Conservation (phyloP, 2,888 invertebrate species). For the Lingula anatina region DNA sequence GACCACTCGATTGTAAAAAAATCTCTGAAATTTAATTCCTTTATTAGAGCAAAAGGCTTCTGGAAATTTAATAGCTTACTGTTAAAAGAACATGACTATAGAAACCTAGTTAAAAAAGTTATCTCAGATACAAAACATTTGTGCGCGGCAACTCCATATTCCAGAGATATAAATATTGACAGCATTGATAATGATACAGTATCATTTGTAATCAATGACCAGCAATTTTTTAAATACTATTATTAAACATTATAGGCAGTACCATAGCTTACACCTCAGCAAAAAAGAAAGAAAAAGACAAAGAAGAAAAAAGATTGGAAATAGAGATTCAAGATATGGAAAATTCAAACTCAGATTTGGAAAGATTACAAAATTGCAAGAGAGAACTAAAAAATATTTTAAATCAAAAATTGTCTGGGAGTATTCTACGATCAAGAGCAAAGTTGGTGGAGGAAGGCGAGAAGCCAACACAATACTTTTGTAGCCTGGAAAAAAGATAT, state of each 20-base stretch:
- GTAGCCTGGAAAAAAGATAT: constrained; percentile 4
- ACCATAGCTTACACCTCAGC: constrained; percentile 3
- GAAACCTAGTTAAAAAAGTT: not conserved
- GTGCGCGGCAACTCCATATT: constrained; percentile 1
- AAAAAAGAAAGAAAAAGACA: constrained; percentile 3
- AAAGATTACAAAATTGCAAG: not conserved
- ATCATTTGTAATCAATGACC: constrained; percentile 1
- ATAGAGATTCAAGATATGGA: too few species aligned
- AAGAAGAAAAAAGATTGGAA: not conserved
- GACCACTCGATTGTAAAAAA: constrained; percentile 3
- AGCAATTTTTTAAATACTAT: not conserved
- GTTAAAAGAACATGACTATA: constrained; percentile 3
- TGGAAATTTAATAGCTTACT: constrained; percentile 8
- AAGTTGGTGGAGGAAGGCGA: constrained; percentile 6
- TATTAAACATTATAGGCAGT: constrained; percentile 6
- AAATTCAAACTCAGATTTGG: not conserved
- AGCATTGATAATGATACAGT: not conserved
- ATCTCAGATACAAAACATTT: not conserved
- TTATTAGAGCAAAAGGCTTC: not conserved
- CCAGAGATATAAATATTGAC: not conserved
- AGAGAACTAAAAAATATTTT: constrained; percentile 1
- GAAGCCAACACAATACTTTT: constrained; percentile 6
- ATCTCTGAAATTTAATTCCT: too few species aligned
- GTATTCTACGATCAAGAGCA: constrained; percentile 1
- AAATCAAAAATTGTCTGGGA: constrained; percentile 3